These are phyloP conservation scores for Spizella passerina DNA, from an alignment of 2,797 vertebrate genomes.

Conservation along the genomic window DNA sequence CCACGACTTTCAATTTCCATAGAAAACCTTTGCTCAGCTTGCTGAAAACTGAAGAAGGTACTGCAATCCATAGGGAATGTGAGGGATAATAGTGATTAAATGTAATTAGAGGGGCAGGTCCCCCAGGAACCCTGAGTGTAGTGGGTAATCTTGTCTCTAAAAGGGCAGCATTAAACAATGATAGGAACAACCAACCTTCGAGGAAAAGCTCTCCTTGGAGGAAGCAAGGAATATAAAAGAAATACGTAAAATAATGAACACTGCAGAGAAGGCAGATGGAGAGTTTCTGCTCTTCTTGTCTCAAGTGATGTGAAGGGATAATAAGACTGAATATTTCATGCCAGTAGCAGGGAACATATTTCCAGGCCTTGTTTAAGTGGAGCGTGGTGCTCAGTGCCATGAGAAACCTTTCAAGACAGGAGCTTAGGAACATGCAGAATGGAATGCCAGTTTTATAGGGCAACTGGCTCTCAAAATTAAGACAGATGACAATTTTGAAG, in stretches of 20 bases:
- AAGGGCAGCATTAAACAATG: slow-evolving; percentile 17
- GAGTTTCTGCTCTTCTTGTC: neutral
- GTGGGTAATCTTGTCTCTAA: neutral
- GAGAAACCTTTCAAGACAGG: neutral
- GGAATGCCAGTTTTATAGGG: neutral
- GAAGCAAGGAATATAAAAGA: neutral
- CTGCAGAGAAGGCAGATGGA: neutral
- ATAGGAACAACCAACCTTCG: neutral
- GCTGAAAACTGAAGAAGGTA: neutral
- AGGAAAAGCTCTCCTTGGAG: neutral
- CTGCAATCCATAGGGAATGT: neutral
- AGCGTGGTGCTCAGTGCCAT: neutral
- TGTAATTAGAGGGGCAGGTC: neutral
- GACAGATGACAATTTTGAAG: neutral
- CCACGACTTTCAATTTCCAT: neutral
- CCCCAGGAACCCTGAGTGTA: neutral
- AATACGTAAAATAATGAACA: neutral
- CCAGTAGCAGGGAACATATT: neutral
- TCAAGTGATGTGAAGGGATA: neutral
- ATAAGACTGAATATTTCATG: slow-evolving; percentile 38
- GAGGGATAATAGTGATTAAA: neutral
- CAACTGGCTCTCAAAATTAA: neutral
- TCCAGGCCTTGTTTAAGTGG: neutral
- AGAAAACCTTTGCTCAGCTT: neutral
- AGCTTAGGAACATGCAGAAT: neutral